Percentiles rank a stretch among this genome's conserved stretches.
phyloP scores from a whole-genome alignment of 2,797 vertebrate genomes.

The Chaetodon trifasciatus region DNA sequence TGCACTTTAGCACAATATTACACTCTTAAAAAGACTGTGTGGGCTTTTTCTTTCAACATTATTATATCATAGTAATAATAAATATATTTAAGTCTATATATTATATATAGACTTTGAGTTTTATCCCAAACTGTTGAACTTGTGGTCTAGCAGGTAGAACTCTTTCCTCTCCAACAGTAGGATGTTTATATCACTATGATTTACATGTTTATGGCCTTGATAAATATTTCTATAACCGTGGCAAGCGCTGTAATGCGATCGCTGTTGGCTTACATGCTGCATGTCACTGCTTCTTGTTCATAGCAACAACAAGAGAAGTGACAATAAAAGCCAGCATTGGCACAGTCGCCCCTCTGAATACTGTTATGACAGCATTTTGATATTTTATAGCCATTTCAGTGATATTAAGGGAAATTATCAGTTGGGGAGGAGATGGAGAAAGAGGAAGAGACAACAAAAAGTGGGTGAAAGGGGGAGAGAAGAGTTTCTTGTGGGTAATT shows the following conservation, averaged over 20 bases:
- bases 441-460: not conserved
- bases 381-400: not conserved
- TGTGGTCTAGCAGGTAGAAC: not conserved
- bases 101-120: not conserved
- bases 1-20: not conserved
- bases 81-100: too few species aligned
- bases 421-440: slow-evolving; percentile 2
- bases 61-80: too few species aligned
- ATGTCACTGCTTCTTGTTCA: slow-evolving; percentile 16
- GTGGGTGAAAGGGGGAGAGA: slow-evolving; percentile 15
- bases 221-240: slow-evolving; percentile 50
- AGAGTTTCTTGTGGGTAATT: slow-evolving; percentile 49
- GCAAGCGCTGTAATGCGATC: slow-evolving; percentile 32
- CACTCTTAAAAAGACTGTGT: not conserved
- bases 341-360: not conserved
- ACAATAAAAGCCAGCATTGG: not conserved
- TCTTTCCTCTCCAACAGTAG: not conserved
- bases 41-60: not conserved
- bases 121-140: not conserved
- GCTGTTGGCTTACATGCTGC: not conserved
- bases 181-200: slow-evolving; percentile 36
- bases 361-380: not conserved
- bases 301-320: slow-evolving; percentile 14
- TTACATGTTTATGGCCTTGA: slow-evolving; percentile 38
- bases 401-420: not conserved